These are phyloP conservation scores for Pluvianellus socialis DNA, from an alignment of 2,113 vertebrate genomes.

Conservation along the genomic window DNA sequence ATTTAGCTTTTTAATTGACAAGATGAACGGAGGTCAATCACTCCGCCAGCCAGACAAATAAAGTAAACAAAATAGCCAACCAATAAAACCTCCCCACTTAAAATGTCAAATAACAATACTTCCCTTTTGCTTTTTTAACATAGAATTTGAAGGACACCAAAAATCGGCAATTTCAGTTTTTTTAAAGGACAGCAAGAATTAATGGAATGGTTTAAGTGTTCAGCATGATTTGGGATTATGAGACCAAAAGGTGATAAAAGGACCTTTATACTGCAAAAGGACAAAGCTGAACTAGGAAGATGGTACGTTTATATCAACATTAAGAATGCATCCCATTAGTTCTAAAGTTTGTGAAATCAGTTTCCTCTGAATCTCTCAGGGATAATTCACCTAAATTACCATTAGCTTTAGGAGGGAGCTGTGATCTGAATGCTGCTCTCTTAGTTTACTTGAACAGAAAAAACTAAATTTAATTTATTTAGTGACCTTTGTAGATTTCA, in stretches of 20 bases:
- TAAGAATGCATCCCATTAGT: slow-evolving; percentile 43
- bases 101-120: not conserved
- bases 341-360: slow-evolving; percentile 24
- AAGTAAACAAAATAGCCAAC: not conserved
- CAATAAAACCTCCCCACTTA: rapidly evolving
- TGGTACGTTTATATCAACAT: slow-evolving; percentile 5
- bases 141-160: not conserved
- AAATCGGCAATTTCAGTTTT: not conserved
- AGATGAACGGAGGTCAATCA: not conserved
- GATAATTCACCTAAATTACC: slow-evolving; percentile 55
- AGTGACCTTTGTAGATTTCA: slow-evolving; percentile 61
- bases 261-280: not conserved
- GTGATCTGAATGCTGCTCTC: slow-evolving; percentile 43
- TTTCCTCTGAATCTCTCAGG: slow-evolving; percentile 27
- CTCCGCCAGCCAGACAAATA: not conserved
- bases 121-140: not conserved
- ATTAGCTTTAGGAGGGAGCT: slow-evolving; percentile 33
- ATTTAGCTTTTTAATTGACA: not conserved
- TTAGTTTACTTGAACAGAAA: slow-evolving; percentile 29
- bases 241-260: slow-evolving; percentile 24
- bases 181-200: not conserved
- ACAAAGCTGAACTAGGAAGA: slow-evolving; percentile 9
- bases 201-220: slow-evolving; percentile 27
- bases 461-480: slow-evolving; percentile 48
- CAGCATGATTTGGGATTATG: slow-evolving; percentile 39